These are phyloP conservation scores for Gavia stellata DNA, from an alignment of 2,113 vertebrate genomes.

Conservation along the genomic window DNA sequence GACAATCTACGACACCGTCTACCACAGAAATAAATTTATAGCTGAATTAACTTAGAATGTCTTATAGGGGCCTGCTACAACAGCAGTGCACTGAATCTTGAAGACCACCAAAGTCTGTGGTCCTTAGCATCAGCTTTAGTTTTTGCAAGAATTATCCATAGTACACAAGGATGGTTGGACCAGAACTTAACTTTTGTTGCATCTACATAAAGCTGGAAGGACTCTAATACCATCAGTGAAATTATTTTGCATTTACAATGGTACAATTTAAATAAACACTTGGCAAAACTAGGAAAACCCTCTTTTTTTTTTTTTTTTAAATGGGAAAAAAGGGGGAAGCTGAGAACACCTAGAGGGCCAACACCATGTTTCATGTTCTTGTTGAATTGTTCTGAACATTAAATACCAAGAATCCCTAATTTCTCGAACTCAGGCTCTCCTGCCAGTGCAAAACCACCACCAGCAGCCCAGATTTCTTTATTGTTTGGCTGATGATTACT, in stretches of 20 bases:
- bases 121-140: not conserved
- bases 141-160: not conserved
- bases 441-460: not conserved
- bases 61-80: not conserved
- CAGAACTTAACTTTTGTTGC: not conserved
- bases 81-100: not conserved
- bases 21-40: not conserved
- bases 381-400: not conserved
- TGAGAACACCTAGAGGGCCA: not conserved
- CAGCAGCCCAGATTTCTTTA: not conserved
- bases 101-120: not conserved
- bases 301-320: not conserved
- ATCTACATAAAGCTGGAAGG: not conserved
- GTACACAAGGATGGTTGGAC: not conserved
- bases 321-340: not conserved
- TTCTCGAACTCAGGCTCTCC: not conserved
- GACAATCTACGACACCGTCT: no score
- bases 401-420: not conserved
- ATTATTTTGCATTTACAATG: not conserved
- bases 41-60: not conserved
- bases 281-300: not conserved
- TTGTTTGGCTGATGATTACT: slow-evolving; percentile 7
- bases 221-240: not conserved
- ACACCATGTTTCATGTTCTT: not conserved
- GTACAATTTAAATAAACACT: not conserved